phyloP scores from a whole-genome alignment of 2,113 vertebrate species.

The Pseudorectes ferrugineus region DNA sequence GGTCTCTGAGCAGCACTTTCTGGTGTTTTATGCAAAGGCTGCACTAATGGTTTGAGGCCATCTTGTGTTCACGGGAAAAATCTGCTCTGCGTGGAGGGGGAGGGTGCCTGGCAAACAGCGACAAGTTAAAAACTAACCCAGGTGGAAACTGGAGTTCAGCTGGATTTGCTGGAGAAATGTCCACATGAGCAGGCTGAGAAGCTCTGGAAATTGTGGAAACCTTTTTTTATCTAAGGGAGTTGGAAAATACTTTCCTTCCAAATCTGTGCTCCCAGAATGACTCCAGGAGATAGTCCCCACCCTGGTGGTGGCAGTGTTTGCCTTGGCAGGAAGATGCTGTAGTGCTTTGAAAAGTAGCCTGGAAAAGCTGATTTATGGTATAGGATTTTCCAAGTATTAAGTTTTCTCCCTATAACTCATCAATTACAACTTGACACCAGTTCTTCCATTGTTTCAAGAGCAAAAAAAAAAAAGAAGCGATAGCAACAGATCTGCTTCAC shows the following conservation, averaged over 20 bases:
- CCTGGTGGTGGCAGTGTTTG: conserved; percentile 51
- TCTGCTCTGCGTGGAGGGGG: not conserved
- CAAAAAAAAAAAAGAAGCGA: not conserved
- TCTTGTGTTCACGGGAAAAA: not conserved
- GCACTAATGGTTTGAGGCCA: not conserved
- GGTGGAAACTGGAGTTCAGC: not conserved
- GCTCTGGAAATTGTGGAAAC: conserved; percentile 42
- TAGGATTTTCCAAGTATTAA: conserved; percentile 41
- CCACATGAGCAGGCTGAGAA: not conserved
- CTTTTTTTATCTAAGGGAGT: conserved; percentile 19
- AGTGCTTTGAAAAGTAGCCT: conserved; percentile 39
- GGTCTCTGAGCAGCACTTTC: not conserved
- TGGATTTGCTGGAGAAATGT: not conserved
- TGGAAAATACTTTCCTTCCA: conserved; percentile 64
- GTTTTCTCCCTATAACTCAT: conserved; percentile 30
- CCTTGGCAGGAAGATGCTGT: conserved; percentile 50
- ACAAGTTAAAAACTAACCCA: not conserved
- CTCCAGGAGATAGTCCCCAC: conserved; percentile 58
- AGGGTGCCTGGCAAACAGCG: not conserved
- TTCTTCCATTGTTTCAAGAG: not conserved
- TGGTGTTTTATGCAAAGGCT: not conserved
- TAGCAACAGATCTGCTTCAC: not conserved
- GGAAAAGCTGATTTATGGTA: conserved; percentile 60
- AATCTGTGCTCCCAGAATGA: conserved; percentile 48
- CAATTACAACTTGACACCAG: not conserved